Conservation (phyloP, 2,888 invertebrate species). For the Athetis lepigone region DNA sequence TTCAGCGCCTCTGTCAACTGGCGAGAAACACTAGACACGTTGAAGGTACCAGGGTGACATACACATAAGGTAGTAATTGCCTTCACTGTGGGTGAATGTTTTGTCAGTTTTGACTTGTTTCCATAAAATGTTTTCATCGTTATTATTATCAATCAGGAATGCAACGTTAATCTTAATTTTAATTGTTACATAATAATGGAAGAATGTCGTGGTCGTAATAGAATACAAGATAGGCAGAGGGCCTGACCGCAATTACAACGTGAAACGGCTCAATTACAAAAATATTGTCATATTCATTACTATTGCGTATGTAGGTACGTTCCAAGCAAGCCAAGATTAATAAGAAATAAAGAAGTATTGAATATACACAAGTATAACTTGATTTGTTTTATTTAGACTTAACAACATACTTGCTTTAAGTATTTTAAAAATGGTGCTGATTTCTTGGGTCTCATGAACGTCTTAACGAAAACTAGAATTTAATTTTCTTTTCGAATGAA, state of each 20-base stretch:
- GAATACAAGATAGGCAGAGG: neutral
- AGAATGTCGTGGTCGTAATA: constrained; percentile 9
- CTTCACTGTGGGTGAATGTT: neutral
- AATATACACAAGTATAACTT: no score
- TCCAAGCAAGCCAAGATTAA: no score
- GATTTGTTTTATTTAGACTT: no score
- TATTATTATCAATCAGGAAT: neutral
- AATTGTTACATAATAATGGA: constrained; percentile 4
- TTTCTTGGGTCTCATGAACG: no score
- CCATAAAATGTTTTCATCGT: no score
- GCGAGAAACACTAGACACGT: constrained; percentile 1
- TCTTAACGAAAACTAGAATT: no score
- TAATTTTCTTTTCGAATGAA: no score
- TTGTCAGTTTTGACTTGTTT: neutral
- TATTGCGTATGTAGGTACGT: constrained; percentile 6
- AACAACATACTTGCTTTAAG: no score
- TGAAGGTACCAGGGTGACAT: constrained; percentile 24
- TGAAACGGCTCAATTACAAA: constrained; percentile 18
- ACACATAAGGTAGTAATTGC: constrained; percentile 1
- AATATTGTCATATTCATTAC: constrained; percentile 14
- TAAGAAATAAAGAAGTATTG: no score
- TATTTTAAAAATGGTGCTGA: no score
- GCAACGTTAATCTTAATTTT: neutral
- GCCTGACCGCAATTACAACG: constrained; percentile 9
- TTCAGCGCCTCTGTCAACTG: constrained; percentile 5